Evolutionary conservation across 2,888 invertebrate genomes (phyloP).

Genomic region (Eupithecia pulchellata): DNA sequence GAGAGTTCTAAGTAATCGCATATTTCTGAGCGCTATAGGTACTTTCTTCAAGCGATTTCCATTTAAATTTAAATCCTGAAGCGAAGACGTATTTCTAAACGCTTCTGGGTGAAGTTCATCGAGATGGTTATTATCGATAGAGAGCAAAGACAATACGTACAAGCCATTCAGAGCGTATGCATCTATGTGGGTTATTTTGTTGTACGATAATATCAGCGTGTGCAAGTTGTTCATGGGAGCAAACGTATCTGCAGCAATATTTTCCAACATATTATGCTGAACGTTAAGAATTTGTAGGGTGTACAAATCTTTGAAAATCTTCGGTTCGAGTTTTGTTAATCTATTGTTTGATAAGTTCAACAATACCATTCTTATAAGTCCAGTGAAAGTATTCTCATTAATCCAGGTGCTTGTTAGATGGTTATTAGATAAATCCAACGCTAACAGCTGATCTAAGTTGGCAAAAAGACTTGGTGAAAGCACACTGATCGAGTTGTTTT

Average conservation of each 20-base stretch:
- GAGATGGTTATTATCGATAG: conserved; percentile 93
- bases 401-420: conserved; percentile 95
- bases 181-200: conserved; percentile 93
- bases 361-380: conserved; percentile 94
- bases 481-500: conserved; percentile 95
- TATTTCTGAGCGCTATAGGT: conserved; percentile 92
- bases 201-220: conserved; percentile 93
- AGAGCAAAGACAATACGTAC: conserved; percentile 93
- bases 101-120: conserved; percentile 94
- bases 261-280: conserved; percentile 93
- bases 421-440: conserved; percentile 94
- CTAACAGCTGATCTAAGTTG: conserved; percentile 92
- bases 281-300: conserved; percentile 94
- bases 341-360: conserved; percentile 94
- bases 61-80: conserved; percentile 95
- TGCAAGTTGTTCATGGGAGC: conserved; percentile 96
- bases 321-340: conserved; percentile 91
- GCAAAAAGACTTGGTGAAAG: conserved; percentile 94
- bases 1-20: conserved; percentile 93
- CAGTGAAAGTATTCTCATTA: conserved; percentile 93
- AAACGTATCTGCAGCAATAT: conserved; percentile 94
- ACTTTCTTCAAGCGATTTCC: conserved; percentile 93
- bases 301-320: conserved; percentile 93
- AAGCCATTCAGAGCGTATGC: conserved; percentile 94
- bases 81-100: conserved; percentile 94